Evolutionary conservation across 2,113 vertebrate species (phyloP), one percentile per base, ranked within the genome.

Genomic region (Holacanthus passer): DNA sequence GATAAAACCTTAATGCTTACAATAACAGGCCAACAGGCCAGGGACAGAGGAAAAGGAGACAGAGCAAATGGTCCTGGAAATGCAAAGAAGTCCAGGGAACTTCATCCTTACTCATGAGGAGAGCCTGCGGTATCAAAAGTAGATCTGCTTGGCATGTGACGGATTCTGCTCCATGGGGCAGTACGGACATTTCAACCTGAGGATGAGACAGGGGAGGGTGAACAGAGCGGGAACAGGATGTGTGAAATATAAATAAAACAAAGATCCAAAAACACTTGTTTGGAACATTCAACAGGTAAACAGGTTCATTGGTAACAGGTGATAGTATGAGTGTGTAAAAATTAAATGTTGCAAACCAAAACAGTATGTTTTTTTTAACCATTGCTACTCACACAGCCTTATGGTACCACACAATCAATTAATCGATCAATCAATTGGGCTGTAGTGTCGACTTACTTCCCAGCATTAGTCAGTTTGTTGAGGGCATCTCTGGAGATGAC

Each of bases 141-240:
- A 97, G 91, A 97, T 96, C 89, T 96, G 96, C 85, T 97, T 97
- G 87, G 96, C 97, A 70, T 97, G 96, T 87, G 96, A 96, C 1
- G 96, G 96, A 88, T 97, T 97, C 94, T 97, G 97, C 91, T 97
- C 97, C 96, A 97, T 97, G 55, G 97, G 96, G 82, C 97, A 97
- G 88, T 97, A 97, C 43, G 97, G 96, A 90, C 97, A 97, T 94
- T 97, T 97, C 82, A 98, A 92, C 92, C 97, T 97, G 93, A 59
- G 74, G 77, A 89, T 12, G 27, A 73, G 75, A 74, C 4, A 48
- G 41, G 3, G 35, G 45, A 24, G 19, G 27, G 52, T 17, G 31
- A 82, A 17, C 47, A 73, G 48, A 79, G 50, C 5, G 59, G 14
- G 35, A 31, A 24, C n/a, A n/a, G n/a, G n/a, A n/a, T n/a, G n/a